Evolutionary conservation across 2,113 vertebrate species (phyloP).

Genomic region (Sceloporus undulatus): DNA sequence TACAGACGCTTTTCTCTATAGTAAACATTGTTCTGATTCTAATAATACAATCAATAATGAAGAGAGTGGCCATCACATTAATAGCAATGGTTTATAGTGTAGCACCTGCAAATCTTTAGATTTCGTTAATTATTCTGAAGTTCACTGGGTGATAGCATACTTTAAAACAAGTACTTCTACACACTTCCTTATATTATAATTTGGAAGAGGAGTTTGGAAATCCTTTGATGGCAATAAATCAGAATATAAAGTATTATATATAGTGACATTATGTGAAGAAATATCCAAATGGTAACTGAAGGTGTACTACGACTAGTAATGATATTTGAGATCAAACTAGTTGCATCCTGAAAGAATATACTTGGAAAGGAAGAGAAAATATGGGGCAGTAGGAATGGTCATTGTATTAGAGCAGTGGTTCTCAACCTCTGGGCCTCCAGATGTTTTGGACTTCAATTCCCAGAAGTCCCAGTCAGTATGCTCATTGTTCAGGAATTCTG

Average conservation of each 20-base stretch:
- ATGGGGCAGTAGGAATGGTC: background rate
- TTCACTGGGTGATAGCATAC: slow-evolving; percentile 55
- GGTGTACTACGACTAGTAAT: background rate
- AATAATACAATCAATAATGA: background rate
- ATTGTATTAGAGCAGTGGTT: too few relatives aligned
- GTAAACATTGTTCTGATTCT: background rate
- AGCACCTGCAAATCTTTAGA: background rate
- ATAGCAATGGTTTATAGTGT: background rate
- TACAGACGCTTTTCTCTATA: background rate
- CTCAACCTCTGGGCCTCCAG: too few relatives aligned
- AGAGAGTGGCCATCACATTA: background rate
- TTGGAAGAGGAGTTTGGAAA: too few relatives aligned
- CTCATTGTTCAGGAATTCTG: too few relatives aligned
- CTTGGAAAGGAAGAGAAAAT: background rate
- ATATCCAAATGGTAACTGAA: slow-evolving; percentile 27
- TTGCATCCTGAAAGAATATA: slow-evolving; percentile 59
- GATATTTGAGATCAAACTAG: slow-evolving; percentile 37
- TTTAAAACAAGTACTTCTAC: slow-evolving; percentile 20
- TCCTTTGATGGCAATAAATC: too few relatives aligned
- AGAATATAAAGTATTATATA: too few relatives aligned
- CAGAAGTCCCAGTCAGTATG: too few relatives aligned
- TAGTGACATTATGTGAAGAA: background rate
- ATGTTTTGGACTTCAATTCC: too few relatives aligned
- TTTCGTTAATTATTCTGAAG: slow-evolving; percentile 19
- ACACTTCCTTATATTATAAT: background rate